Conservation (phyloP, 2,888 invertebrate species). For the Rhorus exstirpatorius region DNA sequence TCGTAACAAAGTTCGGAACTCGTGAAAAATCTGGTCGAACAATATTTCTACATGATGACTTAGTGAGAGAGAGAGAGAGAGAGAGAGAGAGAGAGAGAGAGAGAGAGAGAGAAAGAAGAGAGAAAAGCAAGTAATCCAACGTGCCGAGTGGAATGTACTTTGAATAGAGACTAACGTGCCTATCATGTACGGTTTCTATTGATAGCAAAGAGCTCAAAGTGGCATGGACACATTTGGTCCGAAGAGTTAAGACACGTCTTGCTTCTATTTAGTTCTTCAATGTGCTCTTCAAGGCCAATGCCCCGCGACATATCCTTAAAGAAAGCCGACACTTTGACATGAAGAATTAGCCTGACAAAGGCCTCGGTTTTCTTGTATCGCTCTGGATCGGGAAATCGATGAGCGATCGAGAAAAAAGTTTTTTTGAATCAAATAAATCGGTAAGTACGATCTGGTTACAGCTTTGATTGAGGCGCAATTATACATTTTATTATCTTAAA, state of each 20-base stretch:
- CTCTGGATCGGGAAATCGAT: too few relatives aligned
- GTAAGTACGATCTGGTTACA: too few relatives aligned
- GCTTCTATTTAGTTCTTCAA: conserved; percentile 37
- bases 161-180: conserved; percentile 2
- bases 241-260: conserved; percentile 4
- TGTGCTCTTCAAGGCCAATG: conserved; percentile 55
- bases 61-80: too few relatives aligned
- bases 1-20: conserved; percentile 8
- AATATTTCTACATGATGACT: not conserved
- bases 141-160: conserved; percentile 26
- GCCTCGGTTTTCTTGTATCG: too few relatives aligned
- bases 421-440: too few relatives aligned
- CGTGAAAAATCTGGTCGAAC: not conserved
- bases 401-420: too few relatives aligned
- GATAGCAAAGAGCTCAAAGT: conserved; percentile 18
- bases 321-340: conserved; percentile 38
- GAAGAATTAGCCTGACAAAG: too few relatives aligned
- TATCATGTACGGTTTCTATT: conserved; percentile 28
- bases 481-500: too few relatives aligned
- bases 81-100: too few relatives aligned
- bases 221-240: conserved; percentile 15
- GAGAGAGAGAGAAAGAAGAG: too few relatives aligned
- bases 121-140: not conserved
- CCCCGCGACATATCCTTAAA: conserved; percentile 47
- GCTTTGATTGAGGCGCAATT: too few relatives aligned